Evolutionary conservation across 2,797 vertebrate species (phyloP).

Genomic region (Malacoraja senta): DNA sequence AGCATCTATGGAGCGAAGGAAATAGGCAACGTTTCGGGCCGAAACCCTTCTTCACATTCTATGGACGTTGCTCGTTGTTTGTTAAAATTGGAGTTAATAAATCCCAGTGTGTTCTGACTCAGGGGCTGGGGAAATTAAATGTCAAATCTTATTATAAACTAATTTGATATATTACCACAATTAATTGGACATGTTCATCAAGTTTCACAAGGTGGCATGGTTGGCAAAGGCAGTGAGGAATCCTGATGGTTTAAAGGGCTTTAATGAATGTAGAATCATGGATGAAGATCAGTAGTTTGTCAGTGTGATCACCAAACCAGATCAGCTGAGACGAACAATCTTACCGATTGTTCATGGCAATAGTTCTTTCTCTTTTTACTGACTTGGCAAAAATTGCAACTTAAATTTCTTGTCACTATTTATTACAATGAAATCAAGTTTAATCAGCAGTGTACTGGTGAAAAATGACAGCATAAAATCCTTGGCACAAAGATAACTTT

Average conservation of each 20-base stretch:
- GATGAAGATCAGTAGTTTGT: background rate
- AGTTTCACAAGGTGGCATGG: no score
- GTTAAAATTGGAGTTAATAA: no score
- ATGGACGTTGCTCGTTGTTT: no score
- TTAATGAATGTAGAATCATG: background rate
- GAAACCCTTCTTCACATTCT: no score
- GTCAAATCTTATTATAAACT: no score
- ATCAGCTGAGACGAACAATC: background rate
- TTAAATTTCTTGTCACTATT: background rate
- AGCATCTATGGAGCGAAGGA: no score
- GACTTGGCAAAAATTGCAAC: background rate
- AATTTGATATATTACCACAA: background rate
- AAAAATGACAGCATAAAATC: background rate
- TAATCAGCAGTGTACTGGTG: no score
- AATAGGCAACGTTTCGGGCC: no score
- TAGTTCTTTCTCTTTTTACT: no score
- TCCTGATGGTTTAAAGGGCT: background rate
- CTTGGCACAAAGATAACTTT: background rate
- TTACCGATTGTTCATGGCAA: background rate
- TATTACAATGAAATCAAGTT: background rate
- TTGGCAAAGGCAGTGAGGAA: background rate
- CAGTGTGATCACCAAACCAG: background rate
- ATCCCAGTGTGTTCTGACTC: no score
- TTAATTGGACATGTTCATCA: background rate
- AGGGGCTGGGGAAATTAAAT: no score